Percentiles rank a stretch among this genome's conserved stretches.
Conservation (phyloP, 2,113 vertebrate species). For the Phycodurus eques region DNA sequence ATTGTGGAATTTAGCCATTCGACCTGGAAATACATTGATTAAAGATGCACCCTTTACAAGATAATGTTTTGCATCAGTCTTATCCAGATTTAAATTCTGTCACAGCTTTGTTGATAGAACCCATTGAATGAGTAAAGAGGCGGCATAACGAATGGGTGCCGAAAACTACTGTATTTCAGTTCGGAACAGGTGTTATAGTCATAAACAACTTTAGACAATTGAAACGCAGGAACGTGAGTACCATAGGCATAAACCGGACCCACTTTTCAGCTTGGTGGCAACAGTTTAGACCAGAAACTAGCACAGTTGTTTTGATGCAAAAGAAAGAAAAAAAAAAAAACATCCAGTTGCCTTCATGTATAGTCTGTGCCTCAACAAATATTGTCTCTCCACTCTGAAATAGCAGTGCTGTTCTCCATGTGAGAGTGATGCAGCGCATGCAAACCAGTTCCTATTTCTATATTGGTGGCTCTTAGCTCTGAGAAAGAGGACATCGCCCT, state of each 20-base stretch:
- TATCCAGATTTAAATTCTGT: too few relatives aligned
- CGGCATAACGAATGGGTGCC: too few relatives aligned
- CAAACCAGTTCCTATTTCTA: constrained; percentile 60
- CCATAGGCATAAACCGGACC: neutral
- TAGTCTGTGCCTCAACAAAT: constrained; percentile 18
- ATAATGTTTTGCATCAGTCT: too few relatives aligned
- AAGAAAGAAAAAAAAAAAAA: neutral
- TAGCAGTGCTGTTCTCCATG: constrained; percentile 28
- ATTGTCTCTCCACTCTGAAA: constrained; percentile 7
- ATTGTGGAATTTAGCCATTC: too few relatives aligned
- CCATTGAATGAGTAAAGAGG: too few relatives aligned
- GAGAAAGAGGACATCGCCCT: constrained; percentile 56
- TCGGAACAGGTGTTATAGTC: neutral
- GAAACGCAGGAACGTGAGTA: neutral
- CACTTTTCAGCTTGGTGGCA: neutral
- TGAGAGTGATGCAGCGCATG: constrained; percentile 38
- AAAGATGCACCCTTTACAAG: too few relatives aligned
- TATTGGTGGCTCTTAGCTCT: constrained; percentile 52
- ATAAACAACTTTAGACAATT: neutral
- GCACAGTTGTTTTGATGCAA: neutral
- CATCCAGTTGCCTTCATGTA: neutral
- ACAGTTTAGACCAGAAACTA: neutral
- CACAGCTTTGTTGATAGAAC: too few relatives aligned
- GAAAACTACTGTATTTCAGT: neutral
- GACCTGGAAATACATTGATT: too few relatives aligned